A percentile compares a stretch with the other conserved stretches of the same genome.
phyloP scores from a whole-genome alignment of 2,888 invertebrate species.

The Osedax frankpressi region DNA sequence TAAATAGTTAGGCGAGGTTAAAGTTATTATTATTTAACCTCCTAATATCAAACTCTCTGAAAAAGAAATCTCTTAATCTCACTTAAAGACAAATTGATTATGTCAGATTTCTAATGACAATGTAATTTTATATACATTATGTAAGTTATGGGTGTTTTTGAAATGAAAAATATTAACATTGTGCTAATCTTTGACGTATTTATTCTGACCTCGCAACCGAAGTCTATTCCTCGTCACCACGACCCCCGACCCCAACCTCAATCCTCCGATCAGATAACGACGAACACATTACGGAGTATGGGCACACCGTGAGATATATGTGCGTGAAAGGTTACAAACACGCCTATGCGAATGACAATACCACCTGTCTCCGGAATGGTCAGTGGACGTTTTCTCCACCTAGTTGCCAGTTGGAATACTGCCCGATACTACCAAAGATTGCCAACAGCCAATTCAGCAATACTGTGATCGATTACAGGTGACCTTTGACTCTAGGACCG shows the following conservation, averaged over 20 bases:
- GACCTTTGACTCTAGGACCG: too few relatives aligned
- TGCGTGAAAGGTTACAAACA: neutral
- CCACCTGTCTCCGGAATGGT: neutral
- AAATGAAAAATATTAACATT: too few relatives aligned
- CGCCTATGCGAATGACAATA: neutral
- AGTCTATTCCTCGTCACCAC: neutral
- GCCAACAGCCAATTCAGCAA: neutral
- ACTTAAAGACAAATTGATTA: too few relatives aligned
- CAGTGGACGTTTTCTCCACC: neutral
- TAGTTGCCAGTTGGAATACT: neutral
- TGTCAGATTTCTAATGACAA: too few relatives aligned
- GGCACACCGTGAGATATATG: neutral
- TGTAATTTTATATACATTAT: too few relatives aligned
- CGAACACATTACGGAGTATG: neutral
- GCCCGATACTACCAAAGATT: neutral
- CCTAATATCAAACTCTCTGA: too few relatives aligned
- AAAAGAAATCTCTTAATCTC: too few relatives aligned
- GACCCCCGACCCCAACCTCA: neutral
- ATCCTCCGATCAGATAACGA: neutral
- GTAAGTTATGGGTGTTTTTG: too few relatives aligned
- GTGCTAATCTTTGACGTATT: too few relatives aligned
- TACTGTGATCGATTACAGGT: neutral
- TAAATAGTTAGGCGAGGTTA: too few relatives aligned
- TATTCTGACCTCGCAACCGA: too few relatives aligned
- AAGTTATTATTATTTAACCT: too few relatives aligned